Evolutionary conservation across 2,113 vertebrate species (phyloP), one percentile per base, ranked within the genome.

Genomic region (Hypanus sabinus): DNA sequence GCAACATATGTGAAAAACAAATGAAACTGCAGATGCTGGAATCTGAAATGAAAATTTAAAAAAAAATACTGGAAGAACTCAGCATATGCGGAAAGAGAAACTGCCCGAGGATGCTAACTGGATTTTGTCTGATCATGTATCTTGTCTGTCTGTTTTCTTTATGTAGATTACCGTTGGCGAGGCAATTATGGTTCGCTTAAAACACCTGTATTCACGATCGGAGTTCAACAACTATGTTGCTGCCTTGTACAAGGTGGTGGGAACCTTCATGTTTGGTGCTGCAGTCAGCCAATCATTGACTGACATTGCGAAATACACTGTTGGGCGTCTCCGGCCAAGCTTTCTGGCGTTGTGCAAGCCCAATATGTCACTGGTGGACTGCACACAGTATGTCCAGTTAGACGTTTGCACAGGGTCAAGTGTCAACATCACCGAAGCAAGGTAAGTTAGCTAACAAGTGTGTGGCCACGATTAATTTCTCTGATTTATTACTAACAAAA

Each of bases 261-360:
- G 98, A 38, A 97, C 98, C 20, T 98, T 97, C 95, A 85, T 98
- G 95, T 98, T 98, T 0, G 98, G 98, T 38, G 97, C 96, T 0
- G 96, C 96, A 0, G 97, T 97, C 76, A 98, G 98, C 95, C 98
- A 98, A 95, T 98, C 98, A 0, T 96, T 99, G 55, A 99, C 99
- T 0, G 98, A 99, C 95, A 96, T 99, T 94, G 98, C 98, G 91
- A 99, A 99, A 92, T 99, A 97, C 95, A 98, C 97, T 94, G 98
- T 98, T 0, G 98, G 99, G 33, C 98, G 98, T 0, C 97, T 98
- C 0, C 96, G 99, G 68, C 99, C 99, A 0, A 98, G 98, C 96
- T 99, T 99, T 96, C 95, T 99, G 95, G 96, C 97, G 0, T 97
- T 99, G 8, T 99, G 99, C n/a, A 94, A 96, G 5, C 98, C 98